Conservation (phyloP, 1,140 invertebrate species). For the Planococcus citri region DNA sequence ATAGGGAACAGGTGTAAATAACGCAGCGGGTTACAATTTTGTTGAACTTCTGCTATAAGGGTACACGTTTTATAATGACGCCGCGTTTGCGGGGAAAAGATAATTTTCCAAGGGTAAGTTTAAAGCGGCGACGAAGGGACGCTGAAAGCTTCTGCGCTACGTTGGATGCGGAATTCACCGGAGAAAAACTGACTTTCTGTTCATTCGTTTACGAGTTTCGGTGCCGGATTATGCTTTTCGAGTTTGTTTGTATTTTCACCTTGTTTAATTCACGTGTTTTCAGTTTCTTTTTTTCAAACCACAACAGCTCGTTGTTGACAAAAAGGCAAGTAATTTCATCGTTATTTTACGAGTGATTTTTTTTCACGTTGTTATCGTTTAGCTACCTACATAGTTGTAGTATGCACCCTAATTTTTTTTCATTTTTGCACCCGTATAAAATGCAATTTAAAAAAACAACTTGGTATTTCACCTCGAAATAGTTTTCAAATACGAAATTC, state of each 20-base stretch:
- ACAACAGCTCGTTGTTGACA: too few relatives aligned
- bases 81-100: constrained; percentile 5
- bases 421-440: too few relatives aligned
- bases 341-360: too few relatives aligned
- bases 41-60: constrained; percentile 1
- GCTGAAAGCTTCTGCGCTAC: constrained; percentile 15
- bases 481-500: too few relatives aligned
- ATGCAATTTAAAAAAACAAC: too few relatives aligned
- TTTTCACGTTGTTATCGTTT: too few relatives aligned
- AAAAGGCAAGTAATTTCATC: too few relatives aligned
- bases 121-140: background rate
- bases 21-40: constrained; percentile 1
- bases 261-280: background rate
- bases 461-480: too few relatives aligned
- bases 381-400: too few relatives aligned
- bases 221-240: background rate
- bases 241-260: background rate
- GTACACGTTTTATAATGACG: constrained; percentile 3
- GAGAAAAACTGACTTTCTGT: constrained; percentile 9
- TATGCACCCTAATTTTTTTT: too few relatives aligned
- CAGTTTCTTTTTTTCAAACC: background rate
- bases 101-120: constrained; percentile 11
- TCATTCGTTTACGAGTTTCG: constrained; percentile 12
- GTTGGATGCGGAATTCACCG: constrained; percentile 10
- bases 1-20: constrained; percentile 6